Percentiles rank a stretch among this genome's conserved stretches.
phyloP scores from a whole-genome alignment of 2,888 invertebrate species.

The Eilema sororculum region DNA sequence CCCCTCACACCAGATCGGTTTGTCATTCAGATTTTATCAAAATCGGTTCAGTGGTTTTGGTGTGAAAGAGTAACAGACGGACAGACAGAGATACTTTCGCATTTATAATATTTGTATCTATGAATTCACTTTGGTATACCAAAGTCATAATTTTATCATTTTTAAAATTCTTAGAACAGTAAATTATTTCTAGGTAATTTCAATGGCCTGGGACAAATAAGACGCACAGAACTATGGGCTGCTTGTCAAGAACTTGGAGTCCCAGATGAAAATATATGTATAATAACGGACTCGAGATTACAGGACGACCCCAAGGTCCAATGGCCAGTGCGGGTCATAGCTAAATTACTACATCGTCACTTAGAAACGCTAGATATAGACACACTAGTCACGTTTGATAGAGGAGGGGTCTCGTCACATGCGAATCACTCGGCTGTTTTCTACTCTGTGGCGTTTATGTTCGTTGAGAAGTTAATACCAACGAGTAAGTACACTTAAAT shows the following conservation, averaged over 20 bases:
- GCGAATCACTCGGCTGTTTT: slow-evolving; percentile 96
- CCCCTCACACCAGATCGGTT: no score
- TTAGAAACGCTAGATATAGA: slow-evolving; percentile 92
- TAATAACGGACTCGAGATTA: slow-evolving; percentile 90
- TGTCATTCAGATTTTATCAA: no score
- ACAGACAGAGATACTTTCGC: no score
- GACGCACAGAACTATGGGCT: slow-evolving; percentile 93
- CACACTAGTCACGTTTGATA: slow-evolving; percentile 97
- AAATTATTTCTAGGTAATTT: slow-evolving; percentile 88
- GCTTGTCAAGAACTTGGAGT: slow-evolving; percentile 94
- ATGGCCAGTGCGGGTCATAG: slow-evolving; percentile 89
- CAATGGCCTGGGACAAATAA: slow-evolving; percentile 87
- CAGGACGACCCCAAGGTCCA: slow-evolving; percentile 92
- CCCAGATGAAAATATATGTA: slow-evolving; percentile 90
- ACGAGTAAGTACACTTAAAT: slow-evolving; percentile 85
- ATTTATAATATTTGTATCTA: no score
- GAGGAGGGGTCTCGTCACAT: slow-evolving; percentile 96
- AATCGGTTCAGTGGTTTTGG: no score
- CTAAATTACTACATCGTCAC: slow-evolving; percentile 83
- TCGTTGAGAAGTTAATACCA: slow-evolving; percentile 91
- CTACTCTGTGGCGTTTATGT: slow-evolving; percentile 93
- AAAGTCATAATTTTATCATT: no score
- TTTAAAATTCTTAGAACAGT: background rate
- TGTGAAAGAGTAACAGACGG: no score
- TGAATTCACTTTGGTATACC: no score